Base-by-base conservation (phyloP, 1,140 invertebrate genomes). In the Panagrolaimus sp. region DNA sequence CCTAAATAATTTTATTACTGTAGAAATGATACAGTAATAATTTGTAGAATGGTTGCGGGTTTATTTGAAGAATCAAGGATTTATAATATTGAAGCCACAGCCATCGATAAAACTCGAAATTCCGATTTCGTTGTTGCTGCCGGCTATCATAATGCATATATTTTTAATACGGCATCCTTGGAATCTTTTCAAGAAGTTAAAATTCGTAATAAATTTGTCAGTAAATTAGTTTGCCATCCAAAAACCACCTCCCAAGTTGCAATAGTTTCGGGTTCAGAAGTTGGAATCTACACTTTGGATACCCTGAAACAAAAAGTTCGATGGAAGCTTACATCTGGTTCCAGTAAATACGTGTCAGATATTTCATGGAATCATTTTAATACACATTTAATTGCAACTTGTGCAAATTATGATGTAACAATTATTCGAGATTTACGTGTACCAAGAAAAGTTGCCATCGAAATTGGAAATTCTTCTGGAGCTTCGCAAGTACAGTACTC, bases 131-230 rank as follows among this genome's bases (percentile, higher is more conserved):
- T 43, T 17, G 43, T 52, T 24, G 69, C 69, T 4, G 32, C 64
- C 24, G 69, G 64, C 26, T 73, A 26, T 24, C 62, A 15, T 64
- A 73, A 17, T 67, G 62, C 52, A 62, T 48, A n/a, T 63, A 43
- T 38, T 63, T 67, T 63, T 43, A 21, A 15, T 43, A 43, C 63
- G 1, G 28, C 63, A n/a, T 64, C n/a, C 28, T 43, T 43, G 12
- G 63, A 64, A 38, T 17, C 21, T 2, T 10, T 55, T 55, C 52
- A 21, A 12, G 28, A 21, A 15, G 28, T 55, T 21, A 9, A n/a
- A 55, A 55, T 55, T 28, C 52, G 21, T 1, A 21, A 55, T n/a
- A 55, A 55, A 55, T 55, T 55, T n/a, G 17, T 55, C n/a, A 24
- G 21, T 10, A 55, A 55, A 21, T 1, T 55, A 12, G 52, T 28